Evolutionary conservation across 2,888 invertebrate species (phyloP), one percentile per base, ranked within the genome.

Genomic region (Creontiades dilutus): DNA sequence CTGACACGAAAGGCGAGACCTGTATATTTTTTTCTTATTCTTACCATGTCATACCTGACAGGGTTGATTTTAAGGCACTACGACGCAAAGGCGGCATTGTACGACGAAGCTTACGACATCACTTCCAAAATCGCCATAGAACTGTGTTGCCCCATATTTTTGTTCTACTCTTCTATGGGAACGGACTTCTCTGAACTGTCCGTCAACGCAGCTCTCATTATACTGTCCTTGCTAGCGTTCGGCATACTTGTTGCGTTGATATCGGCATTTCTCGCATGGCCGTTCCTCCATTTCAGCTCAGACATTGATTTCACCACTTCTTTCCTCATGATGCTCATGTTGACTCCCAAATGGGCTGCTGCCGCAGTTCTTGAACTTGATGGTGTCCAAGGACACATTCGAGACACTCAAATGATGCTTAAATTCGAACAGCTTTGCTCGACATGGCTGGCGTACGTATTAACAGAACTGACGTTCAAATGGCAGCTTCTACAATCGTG

Each of bases 351-450:
- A 86, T 75, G 75, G 86, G 86, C 76, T 12, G 48, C 37, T 9
- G 9, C 12, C 16, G 23, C 68, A 12, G 76, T 86, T 23, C 68
- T 55, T 4, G 86, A 86, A 19, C 76, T 86, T 13, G 48, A 86
- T n/a, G 68, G 68, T n/a, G 86, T 86, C 16, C 86, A 86, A 86
- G 86, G 86, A 4, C 86, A 68, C 14, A 76, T 68, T 46, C 86
- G 86, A 12, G 75, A 86, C 68, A 48, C 76, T 3, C 86, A 86
- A 46, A 86, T 75, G 28, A 28, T 86, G 47, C 48, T 86, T 9
- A 86, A 86, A 47, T 75, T 86, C 23, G 86, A 86, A 86, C 75
- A 86, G 46, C 52, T 86, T 47, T 86, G 86, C 75, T 75, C 86
- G 16, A 75, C 76, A 0, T 86, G 86, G 86, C 14, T 86, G 19